Base-by-base conservation (phyloP, 1,140 invertebrate genomes). In the Drosophila equinoxialis region DNA sequence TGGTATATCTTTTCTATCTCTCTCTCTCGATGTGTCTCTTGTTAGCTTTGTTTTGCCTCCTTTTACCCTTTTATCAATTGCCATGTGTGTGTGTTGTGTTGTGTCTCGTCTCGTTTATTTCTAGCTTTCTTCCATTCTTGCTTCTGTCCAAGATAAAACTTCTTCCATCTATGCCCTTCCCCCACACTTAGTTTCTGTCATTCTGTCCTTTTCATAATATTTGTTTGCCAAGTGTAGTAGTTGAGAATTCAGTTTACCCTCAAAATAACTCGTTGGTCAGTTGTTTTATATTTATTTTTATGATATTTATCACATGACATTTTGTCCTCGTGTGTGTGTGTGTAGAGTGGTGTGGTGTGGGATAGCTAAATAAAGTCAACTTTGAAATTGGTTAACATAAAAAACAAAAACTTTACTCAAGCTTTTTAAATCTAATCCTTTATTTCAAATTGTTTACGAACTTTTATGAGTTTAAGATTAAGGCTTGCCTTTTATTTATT, bases 61-160 rank as follows among this genome's bases (percentile, higher is more conserved):
- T 39, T 42, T 3, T 30, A 20, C 37, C 20, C 39, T 17, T 11
- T 45, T 62, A 45, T 62, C 37, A 62, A 62, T 42, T 41, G 39
- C 23, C 60, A 23, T 58, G 65, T 59, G 8, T 42, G 8, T 42
- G 48, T 51, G 65, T 59, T 42, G 48, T 42, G 48, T 61, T 72
- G 14, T 17, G 45, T 51, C 30, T 65, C 33, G 67, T 45, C 41
- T n/a, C 41, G 33, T 62, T 17, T 33, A 17, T 65, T 65, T 54
- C 55, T 67, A n/a, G 45, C 45, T 23, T 51, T 51, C 45, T 59
- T 51, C 20, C 57, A 39, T 35, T 63, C 60, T 23, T 35, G 26
- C 45, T 58, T 63, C 39, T 71, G 54, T 51, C 33, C 57, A 10
- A 59, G 57, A 59, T 59, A 59, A 58, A 59, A 59, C 14, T 59